Evolutionary conservation across 64 coral and sea anemone species (phyloP), one percentile per base, ranked within the genome.

Genomic region (Stichodactyla helianthus): DNA sequence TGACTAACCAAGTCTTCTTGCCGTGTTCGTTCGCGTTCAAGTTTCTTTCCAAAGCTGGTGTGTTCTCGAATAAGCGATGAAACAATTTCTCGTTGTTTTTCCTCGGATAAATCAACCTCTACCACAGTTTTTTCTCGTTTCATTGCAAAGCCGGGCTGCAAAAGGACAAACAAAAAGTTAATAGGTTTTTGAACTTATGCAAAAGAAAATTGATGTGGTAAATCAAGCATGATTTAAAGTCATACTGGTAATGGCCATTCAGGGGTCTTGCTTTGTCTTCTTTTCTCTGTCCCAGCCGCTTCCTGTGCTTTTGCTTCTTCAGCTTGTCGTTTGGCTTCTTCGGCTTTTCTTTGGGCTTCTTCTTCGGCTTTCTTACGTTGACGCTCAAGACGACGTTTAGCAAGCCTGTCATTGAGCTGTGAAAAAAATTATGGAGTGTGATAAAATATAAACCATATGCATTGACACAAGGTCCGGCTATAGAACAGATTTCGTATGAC

Each of bases 41-140:
- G 90, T 64, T 94, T 94, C 96, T 94, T 92, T 64, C 93, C 93
- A 53, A 98, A 88, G 62, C 90, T 98, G 7, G 96, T 98, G 54
- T 94, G 96, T 59, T 94, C 96, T 11, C 96, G 92, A 4, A 98
- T 77, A 1, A 98, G 85, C 20, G 96, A 98, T 15, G 89, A 89
- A 3, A 95, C 91, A 27, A 98, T 98, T 62, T 94, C 93, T 16
- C 86, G 82, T 54, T 98, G 87, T 20, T 98, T 98, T 53, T 98
- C 96, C 67, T 98, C 93, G 11, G 96, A 98, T 16, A 98, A 67
- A 4, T 98, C 96, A 10, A 98, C 96, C 19, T 98, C 96, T 55
- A 98, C 89, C 35, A 98, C 93, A 27, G 96, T 98, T 70, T 98
- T 98, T 50, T 98, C 96, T 59, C 96, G 93, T 55, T 92, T 98